phyloP scores from a whole-genome alignment of 2,888 invertebrate genomes.

The Stenodema calcarata region DNA sequence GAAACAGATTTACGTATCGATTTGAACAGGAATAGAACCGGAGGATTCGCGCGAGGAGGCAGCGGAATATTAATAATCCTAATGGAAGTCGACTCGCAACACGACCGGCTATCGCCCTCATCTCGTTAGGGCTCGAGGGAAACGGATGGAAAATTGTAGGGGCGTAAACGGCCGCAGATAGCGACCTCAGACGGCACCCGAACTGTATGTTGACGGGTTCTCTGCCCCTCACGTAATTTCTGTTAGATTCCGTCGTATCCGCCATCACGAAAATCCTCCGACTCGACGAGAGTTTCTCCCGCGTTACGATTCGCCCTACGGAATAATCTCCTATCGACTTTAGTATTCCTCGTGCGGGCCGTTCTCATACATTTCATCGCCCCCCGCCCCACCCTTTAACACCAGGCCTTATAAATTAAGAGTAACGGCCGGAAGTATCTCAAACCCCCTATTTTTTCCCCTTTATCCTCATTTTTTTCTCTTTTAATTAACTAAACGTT shows the following conservation, averaged over 20 bases:
- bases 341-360: neutral
- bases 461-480: neutral
- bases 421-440: neutral
- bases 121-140: neutral
- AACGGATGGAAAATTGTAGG: neutral
- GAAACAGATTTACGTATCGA: too few relatives aligned
- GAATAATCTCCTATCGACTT: too few relatives aligned
- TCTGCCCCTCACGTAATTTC: too few relatives aligned
- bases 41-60: too few relatives aligned
- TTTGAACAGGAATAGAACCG: neutral
- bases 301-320: too few relatives aligned
- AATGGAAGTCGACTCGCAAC: neutral
- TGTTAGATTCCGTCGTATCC: too few relatives aligned
- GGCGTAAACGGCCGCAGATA: neutral
- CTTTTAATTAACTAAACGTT: neutral
- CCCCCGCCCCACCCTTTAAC: neutral
- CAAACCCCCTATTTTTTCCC: neutral
- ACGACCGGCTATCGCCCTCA: neutral
- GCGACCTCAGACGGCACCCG: neutral
- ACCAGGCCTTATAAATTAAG: neutral
- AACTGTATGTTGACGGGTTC: too few relatives aligned
- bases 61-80: neutral
- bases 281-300: too few relatives aligned
- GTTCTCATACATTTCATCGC: neutral
- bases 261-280: too few relatives aligned